Conservation (phyloP, 2,888 invertebrate genomes). For the Meteorus cinctellus region DNA sequence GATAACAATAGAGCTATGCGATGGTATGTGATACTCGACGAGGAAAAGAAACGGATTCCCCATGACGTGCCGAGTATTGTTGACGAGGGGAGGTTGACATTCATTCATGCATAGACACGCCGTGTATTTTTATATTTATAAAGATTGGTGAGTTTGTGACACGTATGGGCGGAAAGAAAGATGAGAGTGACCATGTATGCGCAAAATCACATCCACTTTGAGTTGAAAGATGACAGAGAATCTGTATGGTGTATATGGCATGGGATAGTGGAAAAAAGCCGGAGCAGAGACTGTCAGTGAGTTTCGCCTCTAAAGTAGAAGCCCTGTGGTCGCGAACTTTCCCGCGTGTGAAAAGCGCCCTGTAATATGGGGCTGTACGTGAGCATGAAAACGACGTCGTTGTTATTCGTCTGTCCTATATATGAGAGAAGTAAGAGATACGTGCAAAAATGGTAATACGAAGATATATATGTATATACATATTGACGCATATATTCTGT, state of each 20-base stretch:
- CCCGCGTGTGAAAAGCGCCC: slow-evolving; percentile 43
- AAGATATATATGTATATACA: neutral
- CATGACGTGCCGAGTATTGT: slow-evolving; percentile 21
- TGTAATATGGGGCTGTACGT: slow-evolving; percentile 55
- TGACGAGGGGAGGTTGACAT: neutral
- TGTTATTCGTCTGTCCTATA: slow-evolving; percentile 48
- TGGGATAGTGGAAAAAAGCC: neutral
- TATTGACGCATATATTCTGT: slow-evolving; percentile 6
- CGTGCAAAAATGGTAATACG: slow-evolving; percentile 44
- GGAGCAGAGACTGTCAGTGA: slow-evolving; percentile 5
- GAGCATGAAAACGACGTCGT: slow-evolving; percentile 51
- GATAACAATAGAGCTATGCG: no score
- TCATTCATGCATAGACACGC: neutral
- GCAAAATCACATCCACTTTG: neutral
- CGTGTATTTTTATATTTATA: neutral
- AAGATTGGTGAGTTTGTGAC: neutral
- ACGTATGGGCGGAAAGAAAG: neutral
- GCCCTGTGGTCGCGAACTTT: slow-evolving; percentile 4
- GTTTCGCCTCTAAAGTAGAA: slow-evolving; percentile 6
- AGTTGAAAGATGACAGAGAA: neutral
- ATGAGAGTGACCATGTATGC: neutral
- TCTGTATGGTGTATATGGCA: neutral
- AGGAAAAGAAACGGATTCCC: slow-evolving; percentile 2
- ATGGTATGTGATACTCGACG: no score
- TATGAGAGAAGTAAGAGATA: slow-evolving; percentile 51